Percentiles rank a stretch among this genome's conserved stretches.
These are phyloP conservation scores for Homalodisca vitripennis DNA, from an alignment of 1,140 invertebrate genomes.

Conservation along the genomic window DNA sequence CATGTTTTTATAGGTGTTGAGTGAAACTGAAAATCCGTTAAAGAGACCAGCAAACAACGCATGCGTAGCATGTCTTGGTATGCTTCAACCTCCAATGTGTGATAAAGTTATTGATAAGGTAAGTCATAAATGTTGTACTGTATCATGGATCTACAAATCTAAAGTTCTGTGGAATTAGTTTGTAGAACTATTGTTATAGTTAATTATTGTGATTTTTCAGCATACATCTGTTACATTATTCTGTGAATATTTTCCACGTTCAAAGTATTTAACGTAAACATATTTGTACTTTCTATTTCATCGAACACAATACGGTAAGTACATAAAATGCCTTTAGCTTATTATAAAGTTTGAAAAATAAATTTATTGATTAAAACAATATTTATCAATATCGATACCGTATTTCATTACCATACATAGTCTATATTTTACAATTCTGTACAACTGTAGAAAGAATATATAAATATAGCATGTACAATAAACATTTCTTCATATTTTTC, in stretches of 20 bases:
- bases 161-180: neutral
- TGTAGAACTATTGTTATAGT: neutral
- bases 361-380: too few relatives aligned
- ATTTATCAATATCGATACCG: too few relatives aligned
- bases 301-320: too few relatives aligned
- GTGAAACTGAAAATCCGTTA: too few relatives aligned
- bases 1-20: too few relatives aligned
- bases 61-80: slow-evolving; percentile 61
- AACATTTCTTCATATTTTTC: too few relatives aligned
- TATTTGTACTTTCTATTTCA: neutral
- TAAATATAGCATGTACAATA: too few relatives aligned
- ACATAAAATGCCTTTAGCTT: too few relatives aligned
- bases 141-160: neutral
- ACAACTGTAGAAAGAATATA: too few relatives aligned
- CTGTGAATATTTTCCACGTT: neutral
- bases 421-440: too few relatives aligned
- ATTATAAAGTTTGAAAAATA: too few relatives aligned
- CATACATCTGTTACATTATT: neutral
- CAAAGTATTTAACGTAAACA: neutral
- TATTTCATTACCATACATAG: too few relatives aligned
- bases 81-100: slow-evolving; percentile 56
- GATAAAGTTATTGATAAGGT: slow-evolving; percentile 50
- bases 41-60: slow-evolving; percentile 44
- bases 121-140: slow-evolving; percentile 36
- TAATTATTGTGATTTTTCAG: neutral